phyloP scores from a whole-genome alignment of 2,888 invertebrate species.

The Pachymerium ferrugineum region DNA sequence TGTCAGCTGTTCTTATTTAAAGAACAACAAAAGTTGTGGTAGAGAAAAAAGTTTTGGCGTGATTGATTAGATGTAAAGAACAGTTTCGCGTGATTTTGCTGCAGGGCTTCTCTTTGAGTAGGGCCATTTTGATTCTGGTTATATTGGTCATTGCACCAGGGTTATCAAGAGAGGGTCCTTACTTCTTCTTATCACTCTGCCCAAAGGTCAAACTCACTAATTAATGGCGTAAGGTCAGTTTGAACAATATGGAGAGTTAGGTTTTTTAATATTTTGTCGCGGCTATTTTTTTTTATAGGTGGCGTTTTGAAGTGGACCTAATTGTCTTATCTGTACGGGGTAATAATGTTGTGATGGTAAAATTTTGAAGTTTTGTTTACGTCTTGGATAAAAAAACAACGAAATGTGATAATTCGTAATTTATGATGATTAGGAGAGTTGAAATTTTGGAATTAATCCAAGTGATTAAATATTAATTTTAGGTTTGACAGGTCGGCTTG shows the following conservation, averaged over 20 bases:
- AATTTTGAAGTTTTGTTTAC: too few species aligned
- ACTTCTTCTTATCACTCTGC: background rate
- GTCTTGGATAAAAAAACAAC: too few species aligned
- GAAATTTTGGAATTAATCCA: slow-evolving; percentile 13
- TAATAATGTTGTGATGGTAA: too few species aligned
- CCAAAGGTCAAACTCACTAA: background rate
- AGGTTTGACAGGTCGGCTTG: slow-evolving; percentile 20
- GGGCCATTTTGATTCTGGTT: background rate
- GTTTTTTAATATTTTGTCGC: background rate
- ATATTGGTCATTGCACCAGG: background rate
- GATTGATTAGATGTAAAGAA: background rate
- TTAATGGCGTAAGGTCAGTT: too few species aligned
- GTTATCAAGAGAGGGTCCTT: background rate
- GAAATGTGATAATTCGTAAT: too few species aligned
- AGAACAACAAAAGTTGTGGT: background rate
- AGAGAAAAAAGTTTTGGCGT: background rate
- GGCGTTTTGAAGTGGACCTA: too few species aligned
- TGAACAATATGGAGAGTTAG: background rate
- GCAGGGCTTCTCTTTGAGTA: background rate
- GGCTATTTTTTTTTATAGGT: background rate
- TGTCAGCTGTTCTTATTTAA: slow-evolving; percentile 20
- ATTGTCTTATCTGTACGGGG: too few species aligned
- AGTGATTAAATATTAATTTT: slow-evolving; percentile 27
- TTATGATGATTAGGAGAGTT: too few species aligned
- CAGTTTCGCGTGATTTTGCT: background rate